Evolutionary conservation across 2,888 invertebrate genomes (phyloP), one percentile per base, ranked within the genome.

Genomic region (Chloroclystis v-ata): DNA sequence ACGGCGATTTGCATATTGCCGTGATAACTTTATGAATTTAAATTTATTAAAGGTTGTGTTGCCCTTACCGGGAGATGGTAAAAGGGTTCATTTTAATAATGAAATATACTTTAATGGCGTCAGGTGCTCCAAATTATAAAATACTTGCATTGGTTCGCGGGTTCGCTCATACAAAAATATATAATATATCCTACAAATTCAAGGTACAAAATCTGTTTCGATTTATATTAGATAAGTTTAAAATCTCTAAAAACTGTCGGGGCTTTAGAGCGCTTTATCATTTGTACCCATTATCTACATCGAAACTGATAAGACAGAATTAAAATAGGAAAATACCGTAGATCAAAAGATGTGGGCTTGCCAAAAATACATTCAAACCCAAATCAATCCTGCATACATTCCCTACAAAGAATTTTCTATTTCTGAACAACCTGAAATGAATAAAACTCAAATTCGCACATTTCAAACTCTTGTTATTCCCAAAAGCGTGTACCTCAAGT

Each of bases 21-120:
- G 65, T 72, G 72, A 73, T 75, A 74, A 69, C 67, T 68, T 67
- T 61, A 68, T 72, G 70, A 74, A 73, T 75, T 67, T 72, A 67
- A 73, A 75, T 75, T 68, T 74, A 72, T 69, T 67, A 71, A 74
- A 70, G 69, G 67, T 65, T 64, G 64, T 61, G 58, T 57, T 57
- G 60, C 60, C 54, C 51, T 56, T 47, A 48, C 54, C 28, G 53
- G 55, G 38, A 55, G 53, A 57, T 49, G 65, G 56, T 61, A 64
- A 65, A 65, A 59, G 53, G 67, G 67, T 67, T 57, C 57, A 54
- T 48, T 50, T 50, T 50, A 39, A 49, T 45, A 41, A 49, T 28
- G 41, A 49, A 45, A 45, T 49, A 42, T 37, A 42, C 37, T 49
- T 43, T 14, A 14, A 11, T 12, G n/a, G 14, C 13, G 10, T 26